phyloP scores from a whole-genome alignment of 2,113 vertebrate genomes.

The Strix aluco region DNA sequence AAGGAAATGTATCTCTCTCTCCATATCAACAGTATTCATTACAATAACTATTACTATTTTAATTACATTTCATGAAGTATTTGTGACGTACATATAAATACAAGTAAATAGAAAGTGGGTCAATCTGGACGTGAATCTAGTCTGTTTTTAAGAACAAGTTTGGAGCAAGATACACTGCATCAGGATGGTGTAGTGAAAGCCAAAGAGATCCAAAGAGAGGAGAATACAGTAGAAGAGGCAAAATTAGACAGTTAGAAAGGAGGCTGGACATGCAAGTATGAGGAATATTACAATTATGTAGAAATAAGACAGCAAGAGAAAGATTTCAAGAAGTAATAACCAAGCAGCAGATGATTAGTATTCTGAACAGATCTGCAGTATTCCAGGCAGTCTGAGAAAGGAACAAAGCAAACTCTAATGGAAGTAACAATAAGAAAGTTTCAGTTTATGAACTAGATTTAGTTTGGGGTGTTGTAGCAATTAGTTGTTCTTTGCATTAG shows the following conservation, averaged over 20 bases:
- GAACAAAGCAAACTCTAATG: background rate
- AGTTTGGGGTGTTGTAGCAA: background rate
- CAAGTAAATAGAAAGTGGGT: background rate
- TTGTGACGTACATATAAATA: background rate
- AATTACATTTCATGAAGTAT: background rate
- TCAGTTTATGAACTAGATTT: background rate
- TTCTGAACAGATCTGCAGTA: background rate
- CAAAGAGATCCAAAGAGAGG: background rate
- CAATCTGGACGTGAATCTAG: background rate
- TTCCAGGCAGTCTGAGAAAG: background rate
- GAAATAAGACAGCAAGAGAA: background rate
- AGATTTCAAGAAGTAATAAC: background rate
- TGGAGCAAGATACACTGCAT: background rate
- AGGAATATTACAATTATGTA: background rate
- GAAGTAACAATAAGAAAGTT: background rate
- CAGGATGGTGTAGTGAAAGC: background rate
- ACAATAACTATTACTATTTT: background rate
- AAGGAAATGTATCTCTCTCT: background rate
- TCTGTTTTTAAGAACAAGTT: background rate
- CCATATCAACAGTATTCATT: background rate
- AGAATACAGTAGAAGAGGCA: background rate
- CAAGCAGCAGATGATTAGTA: background rate
- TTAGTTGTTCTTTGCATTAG: background rate
- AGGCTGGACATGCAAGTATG: background rate
- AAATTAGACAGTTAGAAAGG: background rate